These are phyloP conservation scores for Dicrostonyx torquatus DNA, from an alignment of 2,797 vertebrate species.

Conservation along the genomic window DNA sequence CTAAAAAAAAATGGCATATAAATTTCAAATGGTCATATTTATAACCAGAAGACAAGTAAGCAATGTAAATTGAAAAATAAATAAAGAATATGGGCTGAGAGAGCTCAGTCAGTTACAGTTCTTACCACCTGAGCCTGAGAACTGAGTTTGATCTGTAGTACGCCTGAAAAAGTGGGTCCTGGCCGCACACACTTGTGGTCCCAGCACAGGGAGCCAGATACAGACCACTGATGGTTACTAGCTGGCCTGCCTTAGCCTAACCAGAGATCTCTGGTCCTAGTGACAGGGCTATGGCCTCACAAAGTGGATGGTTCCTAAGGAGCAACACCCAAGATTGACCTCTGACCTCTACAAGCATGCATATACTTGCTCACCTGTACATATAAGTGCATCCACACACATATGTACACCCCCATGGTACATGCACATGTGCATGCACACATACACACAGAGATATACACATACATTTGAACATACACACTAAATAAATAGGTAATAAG, in stretches of 20 bases:
- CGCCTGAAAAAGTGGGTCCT: not conserved
- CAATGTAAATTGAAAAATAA: not conserved
- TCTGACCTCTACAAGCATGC: not conserved
- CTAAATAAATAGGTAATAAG: not conserved
- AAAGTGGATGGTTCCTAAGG: not conserved
- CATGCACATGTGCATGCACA: accelerated
- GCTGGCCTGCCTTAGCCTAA: not conserved
- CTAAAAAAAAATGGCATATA: not conserved
- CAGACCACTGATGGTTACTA: not conserved
- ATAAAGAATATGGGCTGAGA: not conserved
- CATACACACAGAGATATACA: not conserved
- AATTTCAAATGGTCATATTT: not conserved
- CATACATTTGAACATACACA: not conserved
- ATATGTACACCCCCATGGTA: not conserved
- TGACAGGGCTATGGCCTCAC: not conserved
- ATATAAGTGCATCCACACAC: not conserved
- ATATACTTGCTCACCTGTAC: not conserved
- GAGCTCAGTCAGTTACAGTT: not conserved
- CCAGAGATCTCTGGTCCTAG: not conserved
- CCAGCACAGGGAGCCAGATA: no score
- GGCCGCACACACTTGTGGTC: no score
- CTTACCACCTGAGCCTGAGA: not conserved
- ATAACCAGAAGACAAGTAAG: not conserved
- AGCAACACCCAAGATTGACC: not conserved
- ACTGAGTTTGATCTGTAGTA: not conserved